Conservation (phyloP, 64 coral and sea anemone genomes). For the Stichodactyla helianthus region DNA sequence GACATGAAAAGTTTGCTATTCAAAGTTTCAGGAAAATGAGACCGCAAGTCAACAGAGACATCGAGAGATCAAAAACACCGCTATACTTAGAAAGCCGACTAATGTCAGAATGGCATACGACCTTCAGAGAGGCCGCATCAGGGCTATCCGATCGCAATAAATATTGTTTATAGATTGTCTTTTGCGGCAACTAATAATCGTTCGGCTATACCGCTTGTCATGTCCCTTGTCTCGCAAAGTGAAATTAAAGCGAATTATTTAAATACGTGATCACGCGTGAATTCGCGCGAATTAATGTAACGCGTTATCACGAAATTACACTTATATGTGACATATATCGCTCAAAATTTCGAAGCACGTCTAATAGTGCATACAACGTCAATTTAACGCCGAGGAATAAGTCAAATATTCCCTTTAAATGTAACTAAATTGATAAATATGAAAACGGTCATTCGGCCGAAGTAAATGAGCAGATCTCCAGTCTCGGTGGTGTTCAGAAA, state of each 20-base stretch:
- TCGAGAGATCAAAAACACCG: neutral
- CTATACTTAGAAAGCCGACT: constrained; percentile 3
- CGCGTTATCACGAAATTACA: constrained; percentile 10
- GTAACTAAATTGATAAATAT: constrained; percentile 9
- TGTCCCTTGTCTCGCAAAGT: neutral
- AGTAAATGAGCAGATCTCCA: neutral
- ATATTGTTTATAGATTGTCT: constrained; percentile 25
- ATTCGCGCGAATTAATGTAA: constrained; percentile 6
- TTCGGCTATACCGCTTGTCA: constrained; percentile 1
- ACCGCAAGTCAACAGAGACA: constrained; percentile 20
- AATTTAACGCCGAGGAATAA: neutral
- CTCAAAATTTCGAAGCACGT: constrained; percentile 1
- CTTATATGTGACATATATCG: constrained; percentile 1
- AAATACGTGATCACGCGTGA: constrained; percentile 16
- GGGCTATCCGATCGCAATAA: constrained; percentile 30
- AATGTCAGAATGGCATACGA: constrained; percentile 26
- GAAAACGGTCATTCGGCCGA: neutral
- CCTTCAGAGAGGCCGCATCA: neutral
- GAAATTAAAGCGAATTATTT: constrained; percentile 13
- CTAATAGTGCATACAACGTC: neutral
- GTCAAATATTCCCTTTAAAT: neutral
- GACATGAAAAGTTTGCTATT: constrained; percentile 15
- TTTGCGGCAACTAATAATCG: constrained; percentile 24
- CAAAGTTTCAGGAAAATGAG: constrained; percentile 27
- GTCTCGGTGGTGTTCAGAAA: constrained; percentile 1